phyloP scores from a whole-genome alignment of 1,140 invertebrate species.

The Drosophila ambigua region DNA sequence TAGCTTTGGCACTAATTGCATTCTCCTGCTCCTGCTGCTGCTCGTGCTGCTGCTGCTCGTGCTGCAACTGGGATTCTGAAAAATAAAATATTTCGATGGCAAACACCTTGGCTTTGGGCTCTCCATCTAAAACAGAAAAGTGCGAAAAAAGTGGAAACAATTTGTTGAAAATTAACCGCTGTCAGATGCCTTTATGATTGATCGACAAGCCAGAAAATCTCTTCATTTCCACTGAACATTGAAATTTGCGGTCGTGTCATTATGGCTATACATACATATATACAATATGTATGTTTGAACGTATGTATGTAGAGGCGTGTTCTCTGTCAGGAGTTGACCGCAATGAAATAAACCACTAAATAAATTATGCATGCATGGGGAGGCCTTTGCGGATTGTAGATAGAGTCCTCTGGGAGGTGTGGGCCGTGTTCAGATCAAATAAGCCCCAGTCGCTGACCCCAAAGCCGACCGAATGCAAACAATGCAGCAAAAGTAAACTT shows the following conservation, averaged over 20 bases:
- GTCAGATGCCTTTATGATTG: constrained; percentile 56
- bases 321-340: constrained; percentile 43
- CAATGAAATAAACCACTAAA: constrained; percentile 73
- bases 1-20: constrained; percentile 72
- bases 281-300: too few species aligned
- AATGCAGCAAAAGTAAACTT: constrained; percentile 49
- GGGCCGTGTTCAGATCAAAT: constrained; percentile 28
- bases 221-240: constrained; percentile 48
- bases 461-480: constrained; percentile 45
- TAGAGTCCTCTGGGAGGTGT: too few species aligned
- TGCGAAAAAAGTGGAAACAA: constrained; percentile 28
- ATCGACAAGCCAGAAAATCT: constrained; percentile 47
- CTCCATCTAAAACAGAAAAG: background rate
- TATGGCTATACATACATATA: constrained; percentile 47
- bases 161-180: constrained; percentile 40
- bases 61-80: background rate
- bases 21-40: constrained; percentile 36
- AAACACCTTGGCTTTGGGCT: too few species aligned
- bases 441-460: background rate
- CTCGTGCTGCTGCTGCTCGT: constrained; percentile 25
- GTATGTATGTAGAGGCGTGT: background rate
- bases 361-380: constrained; percentile 66
- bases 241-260: constrained; percentile 67
- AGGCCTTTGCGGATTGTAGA: constrained; percentile 47
- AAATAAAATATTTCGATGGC: constrained; percentile 24